Evolutionary conservation across 2,797 vertebrate genomes (phyloP), one percentile per base, ranked within the genome.

Genomic region (Phrynocephalus forsythii): DNA sequence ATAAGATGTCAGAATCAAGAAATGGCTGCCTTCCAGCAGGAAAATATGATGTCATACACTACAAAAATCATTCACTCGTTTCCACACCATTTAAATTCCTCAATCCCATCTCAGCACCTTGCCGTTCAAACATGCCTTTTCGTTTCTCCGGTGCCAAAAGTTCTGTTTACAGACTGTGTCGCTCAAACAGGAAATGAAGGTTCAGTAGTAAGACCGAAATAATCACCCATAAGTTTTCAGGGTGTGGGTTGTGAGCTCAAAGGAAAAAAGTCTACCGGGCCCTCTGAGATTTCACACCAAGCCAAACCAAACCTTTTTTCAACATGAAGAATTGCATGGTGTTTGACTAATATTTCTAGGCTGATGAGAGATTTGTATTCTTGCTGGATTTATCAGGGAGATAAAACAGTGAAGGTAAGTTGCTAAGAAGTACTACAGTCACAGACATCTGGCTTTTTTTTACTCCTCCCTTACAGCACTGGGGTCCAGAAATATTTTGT

Each of bases 11-110:
- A 63, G 68, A 87, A 48, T 71, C 33, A 78, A 0, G 0, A 71
- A 76, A 72, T 66, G 24, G 60, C 56, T 68, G 67, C 56, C 83
- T 82, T 86, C 79, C 80, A 26, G 84, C 84, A 86, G 89, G 85
- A 90, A 77, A 87, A 87, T 91, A 6, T 85, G 26, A 76, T 86
- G 86, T 91, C 15, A 50, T 73, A 13, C 20, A 26, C 67, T 89
- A 33, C 60, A 10, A 52, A 86, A 86, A 72, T 83, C n/a, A 90
- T 75, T 63, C 44, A 52, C 2, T 91, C 33, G 6, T 38, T 89
- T 91, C 82, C 85, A 83, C 15, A 0, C 28, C 0, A 6, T 26
- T 86, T 87, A 82, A 83, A 79, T 77, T n/a, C 68, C 30, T 92
- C 72, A 66, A 67, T 52, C 73, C 72, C 50, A 82, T 87, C 86